These are phyloP conservation scores for Otolemur crassicaudatus DNA, from an alignment of 2,797 vertebrate genomes.

Conservation along the genomic window DNA sequence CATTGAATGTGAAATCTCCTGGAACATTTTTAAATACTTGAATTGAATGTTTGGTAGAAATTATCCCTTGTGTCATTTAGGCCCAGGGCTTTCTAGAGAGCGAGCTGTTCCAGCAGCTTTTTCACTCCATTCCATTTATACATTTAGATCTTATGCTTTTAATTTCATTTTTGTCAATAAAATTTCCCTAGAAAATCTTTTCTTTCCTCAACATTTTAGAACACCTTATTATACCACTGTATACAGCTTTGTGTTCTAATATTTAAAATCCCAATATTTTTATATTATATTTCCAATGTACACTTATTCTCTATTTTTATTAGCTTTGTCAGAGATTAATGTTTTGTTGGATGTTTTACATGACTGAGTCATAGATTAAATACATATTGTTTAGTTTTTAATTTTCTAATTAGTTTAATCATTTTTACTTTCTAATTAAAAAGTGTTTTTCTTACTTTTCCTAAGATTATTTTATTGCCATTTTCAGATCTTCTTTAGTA, in stretches of 20 bases:
- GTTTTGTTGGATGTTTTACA: not conserved
- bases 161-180: slow-evolving; percentile 17
- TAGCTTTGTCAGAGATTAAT: not conserved
- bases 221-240: not conserved
- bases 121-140: slow-evolving; percentile 1
- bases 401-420: not conserved
- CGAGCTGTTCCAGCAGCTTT: not conserved
- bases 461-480: not conserved
- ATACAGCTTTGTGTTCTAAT: not conserved
- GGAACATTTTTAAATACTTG: not conserved
- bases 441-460: slow-evolving; percentile 13
- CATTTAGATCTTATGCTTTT: not conserved
- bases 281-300: not conserved
- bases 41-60: not conserved
- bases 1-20: not conserved
- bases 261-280: not conserved
- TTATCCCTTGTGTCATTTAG: not conserved
- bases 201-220: not conserved
- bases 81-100: not conserved
- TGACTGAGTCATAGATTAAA: not conserved
- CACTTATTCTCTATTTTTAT: not conserved
- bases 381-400: not conserved
- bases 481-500: not conserved
- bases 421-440: slow-evolving; percentile 12
- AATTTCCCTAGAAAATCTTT: not conserved